Base-by-base conservation (phyloP, 2,113 vertebrate genomes). In the Polypterus bichir region DNA sequence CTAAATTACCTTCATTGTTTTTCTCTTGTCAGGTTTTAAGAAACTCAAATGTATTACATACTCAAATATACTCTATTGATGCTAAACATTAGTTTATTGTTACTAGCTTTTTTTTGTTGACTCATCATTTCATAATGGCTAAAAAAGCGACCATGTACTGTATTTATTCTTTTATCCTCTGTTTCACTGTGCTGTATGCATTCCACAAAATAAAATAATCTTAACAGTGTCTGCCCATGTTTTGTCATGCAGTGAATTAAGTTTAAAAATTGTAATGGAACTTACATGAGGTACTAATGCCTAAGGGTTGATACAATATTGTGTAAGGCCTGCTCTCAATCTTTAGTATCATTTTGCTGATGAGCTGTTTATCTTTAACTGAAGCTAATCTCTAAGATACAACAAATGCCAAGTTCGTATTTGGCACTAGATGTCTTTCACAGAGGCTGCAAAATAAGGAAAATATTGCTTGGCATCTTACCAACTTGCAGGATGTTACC, bases 341-440 rank as follows among this genome's bases (percentile, higher is more conserved):
- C 5, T 46, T 27, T 55, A 53, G 46, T 47, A 3, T 9, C 9
- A 10, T 48, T 48, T 11, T 44, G 49, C 44, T 9, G 11, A 27
- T 8, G 5, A 9, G 8, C 10, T 48, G 44, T n/a, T 59, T 46
- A 52, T 59, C 49, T 49, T n/a, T 46, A 52, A 10, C 48, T 51
- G 7, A 49, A 7, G 48, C 8, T 46, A 58, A 44, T 46, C 10
- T 44, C 57, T 4, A 4, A 52, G 55, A 59, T 52, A 48, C 44
- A 51, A 47, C 9, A 11, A n/a, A 52, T 9, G 44, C 44, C 57
- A 52, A n/a, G 48, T 58, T 3, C 57, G 7, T 64, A 44, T 27
- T 49, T 46, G 62, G 48, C 11, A n/a, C 55, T 49, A 5, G 47
- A 49, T 54, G 11, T 49, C 44, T 64, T 53, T 46, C 49, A 64